These are phyloP conservation scores for Lethenteron camtschaticum DNA, from an alignment of 2,113 vertebrate genomes.

Conservation along the genomic window DNA sequence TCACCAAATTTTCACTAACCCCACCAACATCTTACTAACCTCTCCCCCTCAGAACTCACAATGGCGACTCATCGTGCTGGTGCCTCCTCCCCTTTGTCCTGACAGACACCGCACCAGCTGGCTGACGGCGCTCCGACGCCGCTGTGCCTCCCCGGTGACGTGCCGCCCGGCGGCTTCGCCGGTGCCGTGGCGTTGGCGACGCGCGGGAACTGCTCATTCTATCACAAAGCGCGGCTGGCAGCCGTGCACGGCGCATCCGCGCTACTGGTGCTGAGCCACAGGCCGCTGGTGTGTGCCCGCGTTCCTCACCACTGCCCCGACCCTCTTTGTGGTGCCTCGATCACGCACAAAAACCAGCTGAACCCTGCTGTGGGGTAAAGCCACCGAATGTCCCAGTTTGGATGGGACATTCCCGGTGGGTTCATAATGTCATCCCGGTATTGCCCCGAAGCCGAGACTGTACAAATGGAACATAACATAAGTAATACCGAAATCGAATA, in stretches of 20 bases:
- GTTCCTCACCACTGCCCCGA: not conserved
- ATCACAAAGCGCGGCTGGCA: constrained; percentile 78
- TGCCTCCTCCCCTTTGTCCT: not conserved
- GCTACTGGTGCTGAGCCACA: constrained; percentile 65
- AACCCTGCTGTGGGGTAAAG: no score
- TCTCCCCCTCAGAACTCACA: not conserved
- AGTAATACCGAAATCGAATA: no score
- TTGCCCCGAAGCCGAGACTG: no score
- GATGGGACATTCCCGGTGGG: no score
- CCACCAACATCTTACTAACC: not conserved
- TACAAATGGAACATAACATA: no score
- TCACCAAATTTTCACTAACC: not conserved
- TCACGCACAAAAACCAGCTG: no score
- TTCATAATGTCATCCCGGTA: no score
- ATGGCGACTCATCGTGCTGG: not conserved
- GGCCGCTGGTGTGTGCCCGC: constrained; percentile 41
- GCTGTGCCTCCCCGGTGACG: constrained; percentile 52
- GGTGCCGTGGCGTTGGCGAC: constrained; percentile 68
- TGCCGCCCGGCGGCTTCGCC: constrained; percentile 55
- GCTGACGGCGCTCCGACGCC: constrained; percentile 51
- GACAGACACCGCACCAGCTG: constrained; percentile 52
- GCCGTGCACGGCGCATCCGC: constrained; percentile 68
- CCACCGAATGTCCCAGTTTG: no score
- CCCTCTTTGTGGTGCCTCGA: not conserved
- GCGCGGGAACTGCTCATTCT: constrained; percentile 88